Evolutionary conservation across 2,113 vertebrate genomes (phyloP).

Genomic region (Polypterus bichir): DNA sequence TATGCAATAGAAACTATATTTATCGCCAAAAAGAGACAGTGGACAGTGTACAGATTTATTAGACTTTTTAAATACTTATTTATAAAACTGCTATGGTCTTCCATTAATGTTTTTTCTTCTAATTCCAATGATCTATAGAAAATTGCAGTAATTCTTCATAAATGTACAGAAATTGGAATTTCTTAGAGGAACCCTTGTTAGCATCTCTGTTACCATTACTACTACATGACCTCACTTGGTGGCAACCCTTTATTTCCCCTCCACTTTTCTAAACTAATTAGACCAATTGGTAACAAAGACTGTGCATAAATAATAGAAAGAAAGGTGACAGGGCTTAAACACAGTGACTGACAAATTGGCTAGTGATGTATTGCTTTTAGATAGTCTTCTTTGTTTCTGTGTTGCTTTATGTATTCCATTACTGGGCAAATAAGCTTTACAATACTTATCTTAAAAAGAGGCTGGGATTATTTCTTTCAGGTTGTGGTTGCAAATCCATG

Average conservation of each 20-base stretch:
- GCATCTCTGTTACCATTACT: too few relatives aligned
- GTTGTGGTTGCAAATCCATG: too few relatives aligned
- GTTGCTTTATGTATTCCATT: slow-evolving; percentile 53
- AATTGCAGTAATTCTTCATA: too few relatives aligned
- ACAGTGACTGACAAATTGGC: slow-evolving; percentile 45
- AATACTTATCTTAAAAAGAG: too few relatives aligned
- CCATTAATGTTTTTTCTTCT: too few relatives aligned
- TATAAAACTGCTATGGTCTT: too few relatives aligned
- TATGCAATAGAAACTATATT: background rate
- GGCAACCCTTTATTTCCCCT: background rate
- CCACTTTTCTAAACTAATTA: slow-evolving; percentile 18
- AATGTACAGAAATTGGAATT: too few relatives aligned
- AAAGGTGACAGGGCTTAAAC: slow-evolving; percentile 38
- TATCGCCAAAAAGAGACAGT: background rate
- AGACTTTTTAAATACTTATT: too few relatives aligned
- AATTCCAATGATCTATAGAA: too few relatives aligned
- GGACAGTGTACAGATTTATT: too few relatives aligned
- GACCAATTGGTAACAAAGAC: slow-evolving; percentile 33
- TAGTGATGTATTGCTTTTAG: slow-evolving; percentile 54
- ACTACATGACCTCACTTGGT: background rate
- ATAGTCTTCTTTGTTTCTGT: slow-evolving; percentile 43
- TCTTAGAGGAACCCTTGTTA: too few relatives aligned
- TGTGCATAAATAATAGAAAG: slow-evolving; percentile 52
- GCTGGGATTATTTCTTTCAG: too few relatives aligned
- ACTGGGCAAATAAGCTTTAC: slow-evolving; percentile 33